Conservation (phyloP, 2,888 invertebrate genomes). For the Tubulanus polymorphus region DNA sequence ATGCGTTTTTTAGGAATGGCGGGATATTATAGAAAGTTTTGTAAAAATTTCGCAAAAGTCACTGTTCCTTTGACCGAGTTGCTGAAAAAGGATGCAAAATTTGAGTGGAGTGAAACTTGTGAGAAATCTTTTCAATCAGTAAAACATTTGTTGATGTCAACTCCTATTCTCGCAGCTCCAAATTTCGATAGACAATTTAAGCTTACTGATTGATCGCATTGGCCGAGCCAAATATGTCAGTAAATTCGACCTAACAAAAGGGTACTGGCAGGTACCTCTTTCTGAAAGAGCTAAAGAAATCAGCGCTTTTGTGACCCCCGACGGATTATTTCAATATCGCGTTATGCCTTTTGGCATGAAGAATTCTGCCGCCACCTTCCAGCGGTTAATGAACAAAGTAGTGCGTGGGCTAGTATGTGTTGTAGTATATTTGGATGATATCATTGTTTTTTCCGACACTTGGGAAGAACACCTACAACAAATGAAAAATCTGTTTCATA, state of each 20-base stretch:
- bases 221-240: too few relatives aligned
- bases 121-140: slow-evolving; percentile 1
- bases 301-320: slow-evolving; percentile 8
- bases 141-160: slow-evolving; percentile 1
- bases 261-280: not conserved
- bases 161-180: slow-evolving; percentile 7
- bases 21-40: slow-evolving; percentile 14
- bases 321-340: slow-evolving; percentile 4
- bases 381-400: slow-evolving; percentile 5
- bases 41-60: slow-evolving; percentile 18
- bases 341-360: slow-evolving; percentile 16
- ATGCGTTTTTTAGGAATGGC: slow-evolving; percentile 19
- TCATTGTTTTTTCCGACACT: slow-evolving; percentile 8
- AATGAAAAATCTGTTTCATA: slow-evolving; percentile 3
- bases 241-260: not conserved
- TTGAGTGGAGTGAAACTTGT: slow-evolving; percentile 6
- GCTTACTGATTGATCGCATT: too few relatives aligned
- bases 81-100: not conserved
- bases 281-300: not conserved
- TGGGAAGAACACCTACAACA: slow-evolving; percentile 17
- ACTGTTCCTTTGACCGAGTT: slow-evolving; percentile 18
- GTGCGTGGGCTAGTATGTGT: slow-evolving; percentile 1
- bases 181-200: not conserved
- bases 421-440: slow-evolving; percentile 8
- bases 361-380: slow-evolving; percentile 13